These are phyloP conservation scores for Criorhina ranunculi DNA, from an alignment of 2,888 invertebrate species.

Conservation along the genomic window DNA sequence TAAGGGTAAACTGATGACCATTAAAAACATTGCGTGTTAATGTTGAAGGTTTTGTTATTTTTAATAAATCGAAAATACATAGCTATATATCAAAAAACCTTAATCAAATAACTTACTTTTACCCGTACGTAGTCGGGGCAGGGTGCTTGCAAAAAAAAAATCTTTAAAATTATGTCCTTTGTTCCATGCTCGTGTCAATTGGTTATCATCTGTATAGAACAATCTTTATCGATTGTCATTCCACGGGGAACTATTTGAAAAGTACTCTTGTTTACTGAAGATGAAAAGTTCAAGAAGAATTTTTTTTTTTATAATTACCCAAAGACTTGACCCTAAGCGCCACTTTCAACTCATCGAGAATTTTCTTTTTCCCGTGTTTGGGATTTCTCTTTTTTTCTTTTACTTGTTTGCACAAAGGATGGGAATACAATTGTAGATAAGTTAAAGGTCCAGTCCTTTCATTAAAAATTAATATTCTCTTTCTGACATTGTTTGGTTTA, in stretches of 20 bases:
- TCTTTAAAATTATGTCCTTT: too few relatives aligned
- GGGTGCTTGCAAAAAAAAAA: too few relatives aligned
- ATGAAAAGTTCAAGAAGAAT: slow-evolving; percentile 24
- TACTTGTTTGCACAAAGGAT: neutral
- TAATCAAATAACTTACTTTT: too few relatives aligned
- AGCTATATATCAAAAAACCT: too few relatives aligned
- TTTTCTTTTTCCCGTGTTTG: neutral
- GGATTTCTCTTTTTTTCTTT: too few relatives aligned
- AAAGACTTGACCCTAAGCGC: neutral
- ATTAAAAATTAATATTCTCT: slow-evolving; percentile 34
- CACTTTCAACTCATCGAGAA: slow-evolving; percentile 1
- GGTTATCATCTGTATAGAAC: neutral
- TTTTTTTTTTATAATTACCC: slow-evolving; percentile 36
- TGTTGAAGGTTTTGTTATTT: too few relatives aligned
- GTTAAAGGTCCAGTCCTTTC: slow-evolving; percentile 16
- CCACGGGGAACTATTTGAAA: neutral
- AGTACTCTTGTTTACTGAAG: neutral
- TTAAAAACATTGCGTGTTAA: too few relatives aligned
- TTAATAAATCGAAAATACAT: too few relatives aligned
- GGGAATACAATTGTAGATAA: slow-evolving; percentile 6
- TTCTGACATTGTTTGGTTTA: neutral
- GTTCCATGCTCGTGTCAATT: slow-evolving; percentile 2
- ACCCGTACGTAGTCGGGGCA: too few relatives aligned
- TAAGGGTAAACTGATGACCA: too few relatives aligned
- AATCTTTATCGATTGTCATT: slow-evolving; percentile 7